Evolutionary conservation across 2,888 invertebrate genomes (phyloP).

Genomic region (Leptinotarsa juncta): DNA sequence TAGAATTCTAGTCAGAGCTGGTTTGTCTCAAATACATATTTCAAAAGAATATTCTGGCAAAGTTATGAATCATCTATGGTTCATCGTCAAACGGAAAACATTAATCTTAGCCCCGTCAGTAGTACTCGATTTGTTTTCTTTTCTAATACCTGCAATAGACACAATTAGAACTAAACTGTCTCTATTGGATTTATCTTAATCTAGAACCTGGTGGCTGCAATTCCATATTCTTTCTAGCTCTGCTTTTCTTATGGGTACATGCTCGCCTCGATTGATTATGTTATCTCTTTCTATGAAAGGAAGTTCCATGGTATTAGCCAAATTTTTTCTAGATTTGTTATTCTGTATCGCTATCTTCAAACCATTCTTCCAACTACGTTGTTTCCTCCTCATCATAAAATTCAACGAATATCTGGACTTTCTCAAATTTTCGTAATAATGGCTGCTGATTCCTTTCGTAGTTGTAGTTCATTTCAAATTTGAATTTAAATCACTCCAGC

Average conservation of each 20-base stretch:
- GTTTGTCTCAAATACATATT: neutral
- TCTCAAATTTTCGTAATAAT: too few species aligned
- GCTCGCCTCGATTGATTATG: neutral
- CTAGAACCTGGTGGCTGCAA: conserved; percentile 8
- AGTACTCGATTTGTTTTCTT: neutral
- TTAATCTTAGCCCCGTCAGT: neutral
- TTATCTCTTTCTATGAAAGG: conserved; percentile 3
- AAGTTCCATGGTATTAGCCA: conserved; percentile 2
- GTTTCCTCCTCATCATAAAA: neutral
- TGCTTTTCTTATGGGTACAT: neutral
- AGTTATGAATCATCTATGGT: neutral
- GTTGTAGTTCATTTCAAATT: too few species aligned
- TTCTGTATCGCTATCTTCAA: conserved; percentile 11
- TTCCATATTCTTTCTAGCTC: neutral
- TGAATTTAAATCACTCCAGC: too few species aligned
- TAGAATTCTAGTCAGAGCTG: neutral
- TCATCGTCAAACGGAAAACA: neutral
- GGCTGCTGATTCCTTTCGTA: too few species aligned
- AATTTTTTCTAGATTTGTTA: neutral
- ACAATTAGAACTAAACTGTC: neutral
- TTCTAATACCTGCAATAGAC: neutral
- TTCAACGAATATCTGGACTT: too few species aligned
- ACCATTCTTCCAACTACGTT: neutral
- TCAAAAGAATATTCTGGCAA: neutral
- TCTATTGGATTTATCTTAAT: neutral